phyloP scores from a whole-genome alignment of 2,888 invertebrate genomes.

The Drepanosiphum platanoidis region DNA sequence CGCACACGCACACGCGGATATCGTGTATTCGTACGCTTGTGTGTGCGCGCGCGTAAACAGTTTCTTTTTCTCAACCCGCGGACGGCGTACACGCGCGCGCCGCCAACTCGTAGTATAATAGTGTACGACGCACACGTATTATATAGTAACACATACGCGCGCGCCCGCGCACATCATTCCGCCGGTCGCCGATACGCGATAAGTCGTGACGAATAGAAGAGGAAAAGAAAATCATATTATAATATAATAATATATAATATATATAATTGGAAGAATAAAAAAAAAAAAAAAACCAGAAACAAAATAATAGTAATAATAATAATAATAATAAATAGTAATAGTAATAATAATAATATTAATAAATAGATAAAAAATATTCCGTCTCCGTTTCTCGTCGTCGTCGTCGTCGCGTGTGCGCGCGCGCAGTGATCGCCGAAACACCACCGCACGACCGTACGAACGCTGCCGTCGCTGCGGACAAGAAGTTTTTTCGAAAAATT shows the following conservation, averaged over 20 bases:
- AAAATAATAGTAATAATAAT: too few relatives aligned
- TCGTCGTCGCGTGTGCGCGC: too few relatives aligned
- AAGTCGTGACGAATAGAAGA: not conserved
- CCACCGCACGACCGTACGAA: not conserved
- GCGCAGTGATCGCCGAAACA: not conserved
- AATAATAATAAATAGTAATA: too few relatives aligned
- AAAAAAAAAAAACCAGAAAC: too few relatives aligned
- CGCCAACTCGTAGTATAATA: not conserved
- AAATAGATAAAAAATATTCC: not conserved
- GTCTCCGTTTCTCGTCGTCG: not conserved
- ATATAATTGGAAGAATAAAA: too few relatives aligned
- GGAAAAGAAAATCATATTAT: too few relatives aligned
- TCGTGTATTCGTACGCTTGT: not conserved
- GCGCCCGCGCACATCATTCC: not conserved
- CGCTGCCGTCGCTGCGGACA: too few relatives aligned
- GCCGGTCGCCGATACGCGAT: conserved; percentile 2
- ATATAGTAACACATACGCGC: not conserved
- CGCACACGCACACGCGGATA: conserved; percentile 1
- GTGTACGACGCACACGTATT: not conserved
- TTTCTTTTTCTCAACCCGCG: conserved; percentile 28
- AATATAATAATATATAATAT: too few relatives aligned
- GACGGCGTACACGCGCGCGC: conserved; percentile 16
- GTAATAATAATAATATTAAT: too few relatives aligned
- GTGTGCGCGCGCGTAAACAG: not conserved
- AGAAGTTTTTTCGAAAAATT: not conserved